Conservation (phyloP, 2,888 invertebrate species). For the Nephrotoma flavescens region DNA sequence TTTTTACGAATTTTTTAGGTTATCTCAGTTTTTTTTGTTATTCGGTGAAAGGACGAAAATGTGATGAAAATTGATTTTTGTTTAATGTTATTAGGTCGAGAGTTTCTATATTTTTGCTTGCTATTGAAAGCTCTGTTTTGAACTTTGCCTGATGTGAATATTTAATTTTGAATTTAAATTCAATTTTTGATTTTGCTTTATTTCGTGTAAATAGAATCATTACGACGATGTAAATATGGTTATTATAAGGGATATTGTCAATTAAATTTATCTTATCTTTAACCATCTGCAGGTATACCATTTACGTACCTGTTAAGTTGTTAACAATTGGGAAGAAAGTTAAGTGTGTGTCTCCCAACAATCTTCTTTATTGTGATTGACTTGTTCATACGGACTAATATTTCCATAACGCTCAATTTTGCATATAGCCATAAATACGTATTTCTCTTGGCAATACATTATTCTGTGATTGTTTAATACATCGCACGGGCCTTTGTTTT, state of each 20-base stretch:
- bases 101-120: neutral
- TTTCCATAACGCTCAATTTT: too few relatives aligned
- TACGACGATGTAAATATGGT: neutral
- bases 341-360: too few relatives aligned
- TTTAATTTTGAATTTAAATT: neutral
- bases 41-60: neutral
- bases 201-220: neutral
- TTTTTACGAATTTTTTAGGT: neutral
- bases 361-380: too few relatives aligned
- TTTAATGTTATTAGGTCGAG: neutral
- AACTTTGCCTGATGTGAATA: neutral
- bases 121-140: neutral
- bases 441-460: too few relatives aligned
- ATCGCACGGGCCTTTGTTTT: too few relatives aligned
- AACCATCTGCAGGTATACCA: too few relatives aligned
- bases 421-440: too few relatives aligned
- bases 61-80: neutral
- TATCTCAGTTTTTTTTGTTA: neutral
- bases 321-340: too few relatives aligned
- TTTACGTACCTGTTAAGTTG: too few relatives aligned
- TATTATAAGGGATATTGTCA: neutral
- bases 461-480: too few relatives aligned
- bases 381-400: too few relatives aligned
- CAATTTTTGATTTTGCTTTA: neutral
- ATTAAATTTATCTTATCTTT: neutral